Evolutionary conservation across 2,113 vertebrate species (phyloP), one percentile per base, ranked within the genome.

Genomic region (Python bivittatus): DNA sequence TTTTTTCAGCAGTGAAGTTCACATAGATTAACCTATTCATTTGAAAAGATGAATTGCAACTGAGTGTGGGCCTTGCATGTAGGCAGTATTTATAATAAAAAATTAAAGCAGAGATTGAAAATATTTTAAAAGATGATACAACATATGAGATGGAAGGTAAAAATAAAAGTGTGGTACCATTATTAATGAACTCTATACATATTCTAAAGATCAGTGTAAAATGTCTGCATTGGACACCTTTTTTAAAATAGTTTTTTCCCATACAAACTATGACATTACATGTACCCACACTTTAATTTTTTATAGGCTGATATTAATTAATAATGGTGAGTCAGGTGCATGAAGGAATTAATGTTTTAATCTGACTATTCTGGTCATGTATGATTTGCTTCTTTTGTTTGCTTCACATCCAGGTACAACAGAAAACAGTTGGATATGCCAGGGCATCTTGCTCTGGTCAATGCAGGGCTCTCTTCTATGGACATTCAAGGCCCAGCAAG

Each of bases 41-140:
- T 93, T 91, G 89, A 93, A 89, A 91, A 90, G 48, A 88, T 95
- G 93, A 94, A 48, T 94, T 48, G 84, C 89, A 94, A 64, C 93
- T 94, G 44, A 48, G 27, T 60, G 29, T 92, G 15, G 44, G 88
- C 68, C 91, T 93, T 91, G 44, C 72, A 88, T 92, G 90, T 58
- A 84, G 91, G 88, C 48, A 90, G 56, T 84, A 52, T 94, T 92
- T 93, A n/a, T 92, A 83, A 94, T 94, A 87, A 93, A 91, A 95
- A 48, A 91, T 92, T 86, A 48, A 93, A 95, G 54, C 44, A 84
- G 27, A 38, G 27, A 4, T 0, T 64, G 91, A 91, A 96, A 95
- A 92, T 92, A 96, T 72, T 95, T 2, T 38, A 93, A 86, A 94
- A 60, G 9, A 17, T 72, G 94, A 95, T 88, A 68, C 61, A 42